A percentile compares a stretch with the other conserved stretches of the same genome.
These are phyloP conservation scores for Betta splendens DNA, from an alignment of 2,797 vertebrate genomes.

Conservation along the genomic window DNA sequence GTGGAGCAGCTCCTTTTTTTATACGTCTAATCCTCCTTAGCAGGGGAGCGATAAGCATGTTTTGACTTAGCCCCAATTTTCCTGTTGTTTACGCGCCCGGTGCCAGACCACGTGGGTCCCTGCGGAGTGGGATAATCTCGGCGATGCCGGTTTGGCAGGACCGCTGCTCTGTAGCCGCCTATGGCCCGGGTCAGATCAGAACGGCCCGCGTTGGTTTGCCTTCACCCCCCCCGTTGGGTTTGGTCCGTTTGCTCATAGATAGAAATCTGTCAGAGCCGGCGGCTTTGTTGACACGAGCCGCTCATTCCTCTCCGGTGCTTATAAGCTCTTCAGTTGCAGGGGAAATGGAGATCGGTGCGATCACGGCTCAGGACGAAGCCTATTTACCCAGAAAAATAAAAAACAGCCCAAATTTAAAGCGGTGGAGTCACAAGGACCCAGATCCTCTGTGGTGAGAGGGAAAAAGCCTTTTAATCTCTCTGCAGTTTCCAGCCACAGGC, in stretches of 20 bases:
- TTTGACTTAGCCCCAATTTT: conserved; percentile 76
- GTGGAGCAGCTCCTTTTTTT: conserved; percentile 41
- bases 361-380: conserved; percentile 22
- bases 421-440: conserved; percentile 12
- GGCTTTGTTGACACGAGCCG: conserved; percentile 46
- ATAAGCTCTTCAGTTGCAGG: conserved; percentile 28
- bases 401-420: conserved; percentile 18
- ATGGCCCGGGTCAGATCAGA: conserved; percentile 60
- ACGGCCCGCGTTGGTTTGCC: conserved; percentile 39
- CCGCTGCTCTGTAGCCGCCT: conserved; percentile 42
- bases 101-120: conserved; percentile 71
- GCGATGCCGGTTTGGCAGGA: conserved; percentile 65
- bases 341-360: conserved; percentile 31
- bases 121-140: conserved; percentile 68
- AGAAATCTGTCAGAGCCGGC: conserved; percentile 44
- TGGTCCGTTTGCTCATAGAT: conserved; percentile 38
- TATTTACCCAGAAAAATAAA: conserved; percentile 33
- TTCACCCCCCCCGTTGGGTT: conserved; percentile 24
- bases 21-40: conserved; percentile 74
- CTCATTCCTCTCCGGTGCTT: conserved; percentile 29
- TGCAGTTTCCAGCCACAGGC: conserved; percentile 34
- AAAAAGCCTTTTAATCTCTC: conserved; percentile 54
- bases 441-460: conserved; percentile 27
- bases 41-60: conserved; percentile 68
- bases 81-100: conserved; percentile 68